Base-by-base conservation (phyloP, 2,797 vertebrate genomes). In the Chanos chanos region DNA sequence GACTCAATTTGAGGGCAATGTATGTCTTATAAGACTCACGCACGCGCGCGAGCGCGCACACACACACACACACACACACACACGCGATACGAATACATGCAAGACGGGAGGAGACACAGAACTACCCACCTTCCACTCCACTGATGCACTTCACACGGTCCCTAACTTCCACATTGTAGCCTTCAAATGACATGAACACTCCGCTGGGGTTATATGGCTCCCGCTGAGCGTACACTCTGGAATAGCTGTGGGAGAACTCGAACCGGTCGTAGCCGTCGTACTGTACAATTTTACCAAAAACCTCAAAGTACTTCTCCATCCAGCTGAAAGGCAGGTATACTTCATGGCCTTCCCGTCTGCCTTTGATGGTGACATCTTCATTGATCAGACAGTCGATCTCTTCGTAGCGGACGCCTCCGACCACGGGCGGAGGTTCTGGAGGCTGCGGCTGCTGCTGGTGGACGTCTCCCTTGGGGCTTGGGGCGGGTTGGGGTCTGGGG, bases 151-250 rank as follows among this genome's bases (percentile, higher is more conserved):
- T 99, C 62, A 99, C 96, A 45, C 97, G 81, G 81, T 99, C 96
- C 0, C 97, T 89, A 34, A 99, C 93, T 78, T 99, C 97, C 43
- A 99, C 96, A 1, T 99, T 99, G 88, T 99, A 99, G 12, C 95
- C 96, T 80, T 99, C 97, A 13, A 99, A 99, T 5, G 96, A 99
- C 97, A 99, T 99, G 82, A 99, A 98, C 71, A 99, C 97, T 1
- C 96, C 97, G 0, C 92, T 85, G 2, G 96, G 94, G 64, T 93
- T 92, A 79, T 99, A 99, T 1, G 92, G 93, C 3, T 93, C 94
- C 3, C 95, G 87, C 77, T 96, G 97, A 0, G 91, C 65, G 45
- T 98, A 99, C 0, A 98, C 96, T 83, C 94, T 97, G 64, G 97
- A 99, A 51, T 99, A 99, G 76, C 96, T 98, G 79, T 99, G 97